Base-by-base conservation (phyloP, 2,888 invertebrate species). In the Apodemia zela region DNA sequence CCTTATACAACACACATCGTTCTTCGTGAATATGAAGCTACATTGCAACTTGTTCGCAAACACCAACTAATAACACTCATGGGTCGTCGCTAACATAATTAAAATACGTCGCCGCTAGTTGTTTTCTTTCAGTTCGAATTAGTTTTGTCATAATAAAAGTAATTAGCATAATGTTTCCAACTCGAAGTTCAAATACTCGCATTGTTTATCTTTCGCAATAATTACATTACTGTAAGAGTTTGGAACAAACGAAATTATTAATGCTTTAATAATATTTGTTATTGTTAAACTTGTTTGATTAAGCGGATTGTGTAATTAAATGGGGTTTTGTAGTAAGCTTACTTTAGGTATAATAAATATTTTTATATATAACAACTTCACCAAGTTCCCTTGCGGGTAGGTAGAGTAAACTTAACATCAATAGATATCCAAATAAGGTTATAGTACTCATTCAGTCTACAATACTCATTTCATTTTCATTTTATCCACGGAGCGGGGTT, bases 201-300 rank as follows among this genome's bases (percentile, higher is more conserved):
- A 57, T 57, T 54, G 29, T 57, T 58, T 45, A 38, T 62, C 29
- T 58, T 60, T 60, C 58, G 58, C 51, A 54, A 54, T 57, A 62
- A 62, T 62, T 57, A 62, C 58, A 58, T 62, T 62, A 57, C 57
- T 45, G 62, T 58, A 62, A 45, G 58, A 62, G 62, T 57, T 58
- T 58, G 57, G 42, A 58, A 45, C 29, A 45, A 62, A 62, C 58
- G 29, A 45, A 62, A 62, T 62, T 62, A 25, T 6, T 38, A 21
- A 38, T 35, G 51, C 38, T 61, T 54, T 35, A 21, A 35, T 42
- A 42, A 13, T n/a, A 61, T 54, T 21, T 54, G 25, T 54, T 51
- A 61, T 54, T 61, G 61, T 61, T 61, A 51, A 38, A 51, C 18
- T 61, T 61, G n/a, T 35, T 61, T 51, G 21, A 59, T 38, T 59